Evolutionary conservation across 2,888 invertebrate species (phyloP).

Genomic region (Chrysodeixis includens): DNA sequence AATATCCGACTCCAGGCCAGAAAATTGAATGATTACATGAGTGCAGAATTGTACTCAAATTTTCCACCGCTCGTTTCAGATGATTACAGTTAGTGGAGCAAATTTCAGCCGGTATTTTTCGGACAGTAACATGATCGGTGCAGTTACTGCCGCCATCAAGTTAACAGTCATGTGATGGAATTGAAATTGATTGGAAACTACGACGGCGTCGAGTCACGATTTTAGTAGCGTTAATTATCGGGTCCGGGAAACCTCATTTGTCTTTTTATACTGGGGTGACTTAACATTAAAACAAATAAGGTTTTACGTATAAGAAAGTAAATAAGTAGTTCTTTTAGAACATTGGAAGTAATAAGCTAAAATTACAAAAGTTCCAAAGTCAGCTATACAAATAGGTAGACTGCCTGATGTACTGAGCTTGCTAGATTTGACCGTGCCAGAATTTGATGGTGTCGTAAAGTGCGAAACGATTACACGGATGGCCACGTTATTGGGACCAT

Average conservation of each 20-base stretch:
- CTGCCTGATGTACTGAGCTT: not conserved
- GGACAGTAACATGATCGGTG: slow-evolving; percentile 8
- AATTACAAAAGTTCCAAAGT: not conserved
- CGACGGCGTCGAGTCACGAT: not conserved
- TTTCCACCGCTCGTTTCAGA: slow-evolving; percentile 27
- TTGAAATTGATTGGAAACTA: not conserved
- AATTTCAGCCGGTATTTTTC: slow-evolving; percentile 12
- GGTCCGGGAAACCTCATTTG: not conserved
- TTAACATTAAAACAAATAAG: not conserved
- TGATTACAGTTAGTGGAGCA: slow-evolving; percentile 14
- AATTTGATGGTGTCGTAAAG: not conserved
- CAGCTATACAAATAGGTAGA: not conserved
- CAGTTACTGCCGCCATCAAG: slow-evolving; percentile 11
- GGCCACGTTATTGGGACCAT: not conserved
- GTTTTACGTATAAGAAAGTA: not conserved
- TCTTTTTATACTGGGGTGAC: not conserved
- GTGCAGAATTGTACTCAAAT: slow-evolving; percentile 6
- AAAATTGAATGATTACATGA: not conserved
- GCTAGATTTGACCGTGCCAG: not conserved
- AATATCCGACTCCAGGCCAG: not conserved
- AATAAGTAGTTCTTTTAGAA: not conserved
- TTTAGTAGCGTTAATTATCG: not conserved
- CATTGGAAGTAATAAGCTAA: too few relatives aligned
- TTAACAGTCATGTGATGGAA: not conserved
- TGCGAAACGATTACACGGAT: slow-evolving; percentile 3